Base-by-base conservation (phyloP, 53 echinoderm and acorn worm species). In the Patiria pectinifera region DNA sequence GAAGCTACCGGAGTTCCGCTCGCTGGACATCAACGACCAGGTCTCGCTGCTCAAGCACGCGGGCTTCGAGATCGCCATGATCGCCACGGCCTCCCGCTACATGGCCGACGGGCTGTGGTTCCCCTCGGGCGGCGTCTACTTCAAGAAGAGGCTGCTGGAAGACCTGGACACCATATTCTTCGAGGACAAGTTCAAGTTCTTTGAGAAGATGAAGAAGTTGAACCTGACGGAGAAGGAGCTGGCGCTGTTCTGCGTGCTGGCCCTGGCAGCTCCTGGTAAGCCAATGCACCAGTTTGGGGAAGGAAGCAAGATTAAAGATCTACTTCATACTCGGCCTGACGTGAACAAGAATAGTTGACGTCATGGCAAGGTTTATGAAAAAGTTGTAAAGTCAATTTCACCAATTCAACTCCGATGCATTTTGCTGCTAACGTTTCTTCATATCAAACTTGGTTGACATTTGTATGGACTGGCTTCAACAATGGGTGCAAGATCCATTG, bases 81-180 rank as follows among this genome's bases (percentile, higher is more conserved):
- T 99, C 46, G 96, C 96, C 9, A 96, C 96, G 19, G 97, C 99
- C 13, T 96, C 99, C 10, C 94, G 99, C 76, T 99, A 95, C 83
- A 95, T 95, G 23, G 97, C 99, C 9, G 99, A 99, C 78, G 96
- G 97, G 10, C 87, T 99, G 47, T 99, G 99, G 99, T 99, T 99
- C 84, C 99, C 97, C 2, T 91, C 93, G 8, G 97, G 95, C 48
- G 97, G 97, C 1, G 96, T 99, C 62, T 99, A 93, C 92, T 94
- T 99, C 89, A 95, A 94, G 84, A 97, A 96, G 74, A 93, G 94
- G 88, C 94, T 93, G 62, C 91, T 98, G 58, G 96, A 98, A 26
- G 93, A 96, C 19, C 91, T 96, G 62, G 99, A 99, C 83, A 88
- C 96, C 44, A 94, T 95, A 83, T 97, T 97, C 90, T 95, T 97